Evolutionary conservation across 1,140 invertebrate species (phyloP).

Genomic region (Zaprionus vittiger): DNA sequence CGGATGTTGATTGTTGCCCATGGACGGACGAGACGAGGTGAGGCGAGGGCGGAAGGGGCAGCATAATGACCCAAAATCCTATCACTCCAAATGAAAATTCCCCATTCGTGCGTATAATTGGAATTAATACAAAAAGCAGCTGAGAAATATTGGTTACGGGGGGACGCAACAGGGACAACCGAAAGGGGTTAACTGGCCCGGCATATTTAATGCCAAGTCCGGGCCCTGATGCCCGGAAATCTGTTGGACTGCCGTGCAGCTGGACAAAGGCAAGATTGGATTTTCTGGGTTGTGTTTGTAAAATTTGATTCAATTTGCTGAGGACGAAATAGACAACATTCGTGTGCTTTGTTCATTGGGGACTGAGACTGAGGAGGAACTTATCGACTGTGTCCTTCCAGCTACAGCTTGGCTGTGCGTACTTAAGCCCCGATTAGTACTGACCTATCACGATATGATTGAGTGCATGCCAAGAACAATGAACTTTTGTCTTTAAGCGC

Average conservation of each 20-base stretch:
- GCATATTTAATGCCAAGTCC: conserved; percentile 48
- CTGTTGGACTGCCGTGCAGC: neutral
- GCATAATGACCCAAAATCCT: conserved; percentile 77
- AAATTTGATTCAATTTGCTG: conserved; percentile 70
- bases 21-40: neutral
- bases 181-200: conserved; percentile 26
- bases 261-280: conserved; percentile 18
- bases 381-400: neutral
- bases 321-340: conserved; percentile 43
- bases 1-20: conserved; percentile 58
- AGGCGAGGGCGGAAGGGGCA: neutral
- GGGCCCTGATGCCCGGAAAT: neutral
- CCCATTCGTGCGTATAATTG: conserved; percentile 81
- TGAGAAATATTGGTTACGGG: conserved; percentile 48
- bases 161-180: neutral
- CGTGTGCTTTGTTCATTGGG: conserved; percentile 12
- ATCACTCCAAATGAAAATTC: conserved; percentile 80
- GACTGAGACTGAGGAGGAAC: neutral
- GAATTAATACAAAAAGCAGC: conserved; percentile 76
- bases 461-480: neutral
- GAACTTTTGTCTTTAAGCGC: conserved; percentile 7
- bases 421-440: neutral
- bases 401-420: neutral
- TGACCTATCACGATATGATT: neutral
- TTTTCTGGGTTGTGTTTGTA: conserved; percentile 39